Conservation (phyloP, 2,113 vertebrate species). For the Petaurus breviceps region DNA sequence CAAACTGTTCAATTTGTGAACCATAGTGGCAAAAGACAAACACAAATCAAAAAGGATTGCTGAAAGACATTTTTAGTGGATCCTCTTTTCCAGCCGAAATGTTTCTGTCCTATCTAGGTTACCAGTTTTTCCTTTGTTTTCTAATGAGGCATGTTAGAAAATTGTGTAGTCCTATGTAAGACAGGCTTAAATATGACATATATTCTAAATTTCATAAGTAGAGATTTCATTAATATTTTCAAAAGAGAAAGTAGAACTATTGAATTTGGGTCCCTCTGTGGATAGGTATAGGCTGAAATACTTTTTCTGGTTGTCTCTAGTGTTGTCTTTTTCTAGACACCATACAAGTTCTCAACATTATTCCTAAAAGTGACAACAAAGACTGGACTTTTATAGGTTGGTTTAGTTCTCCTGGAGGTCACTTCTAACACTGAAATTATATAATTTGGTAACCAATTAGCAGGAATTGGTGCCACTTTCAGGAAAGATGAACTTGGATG, state of each 20-base stretch:
- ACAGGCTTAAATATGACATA: not conserved
- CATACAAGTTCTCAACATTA: not conserved
- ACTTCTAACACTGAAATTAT: not conserved
- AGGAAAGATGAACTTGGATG: not conserved
- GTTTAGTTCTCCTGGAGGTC: too few species aligned
- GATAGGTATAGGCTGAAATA: not conserved
- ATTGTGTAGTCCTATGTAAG: not conserved
- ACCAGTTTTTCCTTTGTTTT: not conserved
- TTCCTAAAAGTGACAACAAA: not conserved
- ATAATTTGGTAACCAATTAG: not conserved
- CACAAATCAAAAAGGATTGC: too few species aligned
- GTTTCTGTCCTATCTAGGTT: constrained; percentile 12
- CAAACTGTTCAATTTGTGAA: constrained; percentile 18
- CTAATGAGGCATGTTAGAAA: not conserved
- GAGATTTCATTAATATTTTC: constrained; percentile 1
- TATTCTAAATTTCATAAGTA: not conserved
- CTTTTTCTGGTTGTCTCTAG: not conserved
- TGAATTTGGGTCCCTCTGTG: not conserved
- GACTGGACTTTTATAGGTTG: too few species aligned
- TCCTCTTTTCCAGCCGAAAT: not conserved
- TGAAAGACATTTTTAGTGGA: not conserved
- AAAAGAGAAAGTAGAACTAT: not conserved
- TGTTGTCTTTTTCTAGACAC: not conserved
- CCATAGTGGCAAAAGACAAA: not conserved
- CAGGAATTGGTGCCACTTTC: not conserved